Conservation (phyloP, 2,797 vertebrate species). For the Eptatretus atami region DNA sequence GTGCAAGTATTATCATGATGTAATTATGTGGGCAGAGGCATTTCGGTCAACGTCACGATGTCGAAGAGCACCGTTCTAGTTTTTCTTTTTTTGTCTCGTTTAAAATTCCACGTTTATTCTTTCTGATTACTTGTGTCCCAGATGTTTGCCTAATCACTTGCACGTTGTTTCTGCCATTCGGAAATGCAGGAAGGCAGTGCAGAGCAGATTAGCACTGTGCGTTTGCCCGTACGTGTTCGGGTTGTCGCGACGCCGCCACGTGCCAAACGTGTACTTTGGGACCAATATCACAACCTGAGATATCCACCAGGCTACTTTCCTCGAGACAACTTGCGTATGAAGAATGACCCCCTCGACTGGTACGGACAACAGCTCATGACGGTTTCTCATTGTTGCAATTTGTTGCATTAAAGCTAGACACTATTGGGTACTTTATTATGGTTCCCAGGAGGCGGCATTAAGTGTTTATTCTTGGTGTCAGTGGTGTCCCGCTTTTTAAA, state of each 20-base stretch:
- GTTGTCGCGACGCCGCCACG: slow-evolving; percentile 77
- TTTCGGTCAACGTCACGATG: too few species aligned
- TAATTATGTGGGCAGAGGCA: too few species aligned
- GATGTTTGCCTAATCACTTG: too few species aligned
- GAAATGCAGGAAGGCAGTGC: slow-evolving; percentile 20
- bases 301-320: slow-evolving; percentile 93
- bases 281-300: slow-evolving; percentile 91
- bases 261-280: slow-evolving; percentile 83
- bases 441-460: background rate
- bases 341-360: slow-evolving; percentile 92
- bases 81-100: slow-evolving; percentile 5
- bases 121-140: too few species aligned
- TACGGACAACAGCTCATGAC: slow-evolving; percentile 12
- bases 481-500: too few species aligned
- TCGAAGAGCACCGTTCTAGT: too few species aligned
- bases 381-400: too few species aligned
- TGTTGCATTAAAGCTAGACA: too few species aligned
- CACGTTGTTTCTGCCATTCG: too few species aligned
- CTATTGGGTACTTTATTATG: too few species aligned
- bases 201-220: slow-evolving; percentile 63
- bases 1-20: too few species aligned
- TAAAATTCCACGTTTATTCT: too few species aligned
- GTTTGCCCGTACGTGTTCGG: slow-evolving; percentile 83
- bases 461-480: background rate
- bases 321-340: slow-evolving; percentile 82